Percentiles rank a stretch among this genome's conserved stretches.
phyloP scores from a whole-genome alignment of 2,797 vertebrate genomes.

The Orestias chungarensis region DNA sequence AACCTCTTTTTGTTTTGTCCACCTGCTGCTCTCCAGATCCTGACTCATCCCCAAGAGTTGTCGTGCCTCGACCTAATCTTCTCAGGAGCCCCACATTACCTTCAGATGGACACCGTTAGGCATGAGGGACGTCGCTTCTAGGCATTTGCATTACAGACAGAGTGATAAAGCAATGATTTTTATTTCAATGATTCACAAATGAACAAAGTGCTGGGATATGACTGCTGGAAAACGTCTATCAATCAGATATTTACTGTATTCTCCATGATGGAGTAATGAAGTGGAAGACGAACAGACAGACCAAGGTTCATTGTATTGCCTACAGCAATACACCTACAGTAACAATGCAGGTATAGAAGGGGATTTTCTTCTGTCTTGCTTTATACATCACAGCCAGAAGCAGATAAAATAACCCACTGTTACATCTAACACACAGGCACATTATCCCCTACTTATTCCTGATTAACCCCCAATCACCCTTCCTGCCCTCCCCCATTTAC shows the following conservation, averaged over 20 bases:
- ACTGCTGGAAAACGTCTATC: no score
- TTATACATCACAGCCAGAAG: neutral
- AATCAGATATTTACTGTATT: no score
- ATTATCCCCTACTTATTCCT: conserved; percentile 43
- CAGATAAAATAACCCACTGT: neutral
- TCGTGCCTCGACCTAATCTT: neutral
- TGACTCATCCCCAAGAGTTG: neutral
- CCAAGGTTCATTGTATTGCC: no score
- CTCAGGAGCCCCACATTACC: neutral
- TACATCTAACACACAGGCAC: conserved; percentile 12
- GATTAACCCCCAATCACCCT: conserved; percentile 51
- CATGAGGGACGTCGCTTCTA: no score
- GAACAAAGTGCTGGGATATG: no score
- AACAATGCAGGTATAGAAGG: neutral
- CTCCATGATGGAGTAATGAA: no score
- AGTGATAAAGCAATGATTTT: neutral
- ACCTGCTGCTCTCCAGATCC: neutral
- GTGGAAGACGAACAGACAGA: no score
- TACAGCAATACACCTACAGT: no score
- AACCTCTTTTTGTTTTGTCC: neutral
- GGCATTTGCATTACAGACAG: neutral
- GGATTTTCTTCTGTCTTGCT: neutral
- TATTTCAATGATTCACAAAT: no score
- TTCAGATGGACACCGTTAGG: neutral
- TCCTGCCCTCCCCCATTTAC: conserved; percentile 31